Conservation (phyloP, 2,797 vertebrate species). For the Cyclopterus lumpus region DNA sequence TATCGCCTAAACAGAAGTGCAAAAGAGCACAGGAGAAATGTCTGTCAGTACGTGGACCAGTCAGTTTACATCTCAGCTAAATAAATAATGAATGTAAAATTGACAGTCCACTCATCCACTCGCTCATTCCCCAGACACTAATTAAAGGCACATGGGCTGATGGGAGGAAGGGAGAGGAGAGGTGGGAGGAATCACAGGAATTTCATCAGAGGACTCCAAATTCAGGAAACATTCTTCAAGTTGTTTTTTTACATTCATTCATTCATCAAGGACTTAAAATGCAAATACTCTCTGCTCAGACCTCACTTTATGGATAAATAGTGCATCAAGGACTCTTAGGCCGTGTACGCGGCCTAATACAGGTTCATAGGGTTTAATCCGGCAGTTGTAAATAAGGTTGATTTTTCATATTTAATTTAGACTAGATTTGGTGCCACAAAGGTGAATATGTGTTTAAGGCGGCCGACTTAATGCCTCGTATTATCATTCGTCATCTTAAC, state of each 20-base stretch:
- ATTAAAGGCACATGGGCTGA: conserved; percentile 83
- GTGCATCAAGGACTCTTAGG: conserved; percentile 18
- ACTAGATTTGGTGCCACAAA: conserved; percentile 18
- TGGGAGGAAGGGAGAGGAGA: conserved; percentile 44
- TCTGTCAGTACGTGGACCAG: conserved; percentile 76
- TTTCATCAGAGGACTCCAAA: conserved; percentile 72
- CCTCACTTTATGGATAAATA: conserved; percentile 6
- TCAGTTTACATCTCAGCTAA: conserved; percentile 82
- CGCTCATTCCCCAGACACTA: conserved; percentile 83
- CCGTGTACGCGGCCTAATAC: conserved; percentile 5
- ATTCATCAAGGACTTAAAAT: conserved; percentile 65
- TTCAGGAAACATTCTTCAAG: conserved; percentile 74
- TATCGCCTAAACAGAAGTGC: conserved; percentile 79
- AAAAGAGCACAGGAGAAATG: conserved; percentile 78
- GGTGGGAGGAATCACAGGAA: conserved; percentile 75
- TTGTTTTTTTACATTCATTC: conserved; percentile 66
- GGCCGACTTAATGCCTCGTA: conserved; percentile 57
- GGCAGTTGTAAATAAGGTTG: conserved; percentile 2
- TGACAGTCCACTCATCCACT: conserved; percentile 85
- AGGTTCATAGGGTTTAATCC: neutral
- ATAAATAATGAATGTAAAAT: conserved; percentile 85
- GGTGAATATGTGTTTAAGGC: conserved; percentile 46
- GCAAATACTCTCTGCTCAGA: conserved; percentile 47
- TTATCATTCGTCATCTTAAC: conserved; percentile 83
- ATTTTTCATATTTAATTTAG: neutral